These are phyloP conservation scores for Pachypeltis micranthus DNA, from an alignment of 1,140 invertebrate genomes.

Conservation along the genomic window DNA sequence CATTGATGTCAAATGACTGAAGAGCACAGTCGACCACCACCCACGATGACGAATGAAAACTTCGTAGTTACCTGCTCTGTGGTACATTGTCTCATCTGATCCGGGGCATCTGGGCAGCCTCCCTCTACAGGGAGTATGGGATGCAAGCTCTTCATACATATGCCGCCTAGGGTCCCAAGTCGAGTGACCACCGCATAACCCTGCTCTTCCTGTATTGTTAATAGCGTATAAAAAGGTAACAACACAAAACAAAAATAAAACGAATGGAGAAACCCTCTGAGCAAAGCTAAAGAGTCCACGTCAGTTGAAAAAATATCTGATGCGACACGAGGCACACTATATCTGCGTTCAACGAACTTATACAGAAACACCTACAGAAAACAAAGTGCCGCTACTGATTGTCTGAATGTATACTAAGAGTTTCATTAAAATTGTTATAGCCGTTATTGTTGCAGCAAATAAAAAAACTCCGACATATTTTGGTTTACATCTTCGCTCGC, in stretches of 20 bases:
- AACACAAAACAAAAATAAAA: conserved; percentile 24
- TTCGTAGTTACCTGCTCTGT: conserved; percentile 26
- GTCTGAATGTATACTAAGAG: too few species aligned
- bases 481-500: too few species aligned
- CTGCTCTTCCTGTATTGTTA: conserved; percentile 22
- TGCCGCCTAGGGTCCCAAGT: conserved; percentile 77
- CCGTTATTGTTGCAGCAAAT: too few species aligned
- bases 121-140: conserved; percentile 42
- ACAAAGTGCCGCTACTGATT: too few species aligned
- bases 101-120: conserved; percentile 43
- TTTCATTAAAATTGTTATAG: too few species aligned
- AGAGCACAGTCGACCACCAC: conserved; percentile 19
- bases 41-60: conserved; percentile 1
- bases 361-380: too few species aligned
- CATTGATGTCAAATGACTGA: neutral
- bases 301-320: too few species aligned
- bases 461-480: too few species aligned
- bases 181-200: conserved; percentile 33
- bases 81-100: conserved; percentile 44
- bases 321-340: too few species aligned
- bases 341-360: too few species aligned
- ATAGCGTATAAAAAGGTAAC: conserved; percentile 7
- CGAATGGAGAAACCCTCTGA: conserved; percentile 20
- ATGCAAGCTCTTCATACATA: conserved; percentile 71
- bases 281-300: neutral